Evolutionary conservation across 2,888 invertebrate species (phyloP), one percentile per base, ranked within the genome.

Genomic region (Amorpha juglandis): DNA sequence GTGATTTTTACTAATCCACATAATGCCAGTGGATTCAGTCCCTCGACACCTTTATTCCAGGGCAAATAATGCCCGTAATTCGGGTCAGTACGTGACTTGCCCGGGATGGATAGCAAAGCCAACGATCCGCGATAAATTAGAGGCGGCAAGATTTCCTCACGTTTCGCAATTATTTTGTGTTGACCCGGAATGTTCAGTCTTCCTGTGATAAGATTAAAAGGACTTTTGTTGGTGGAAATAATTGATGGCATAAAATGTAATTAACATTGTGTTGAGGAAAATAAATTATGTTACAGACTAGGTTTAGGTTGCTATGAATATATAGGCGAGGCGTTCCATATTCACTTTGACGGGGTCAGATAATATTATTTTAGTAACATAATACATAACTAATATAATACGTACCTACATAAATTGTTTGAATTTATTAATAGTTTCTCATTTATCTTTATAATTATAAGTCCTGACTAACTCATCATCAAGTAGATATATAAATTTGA

Each of bases 101-200:
- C 58, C 42, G 6, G 12, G 19, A 38, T 38, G 1, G 42, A 58
- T 3, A 12, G 42, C 6, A 42, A 50, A 58, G 38, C 16, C 58
- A 58, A 21, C 52, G 50, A 52, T 58, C 42, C 42, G 38, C 12
- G 42, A 58, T 58, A 58, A 58, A 58, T 58, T 42, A 58, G 11
- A 58, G 3, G 9, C 19, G 19, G 38, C 42, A 58, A 58, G 42
- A 58, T 58, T 42, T 53, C 14, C 58, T 42, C 11, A 35, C 55
- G 38, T 11, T 16, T 14, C 19, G 19, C 19, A 58, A 58, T 58
- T 42, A 58, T 58, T 55, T 55, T 58, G 38, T 58, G 38, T 58
- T 58, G 35, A 3, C 9, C 55, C 6, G 12, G 58, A 42, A 9
- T 16, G 35, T 11, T 16, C 21, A 11, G 51, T 9, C 55, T 27